Evolutionary conservation across 2,888 invertebrate species (phyloP).

Genomic region (Microplitis manilae): DNA sequence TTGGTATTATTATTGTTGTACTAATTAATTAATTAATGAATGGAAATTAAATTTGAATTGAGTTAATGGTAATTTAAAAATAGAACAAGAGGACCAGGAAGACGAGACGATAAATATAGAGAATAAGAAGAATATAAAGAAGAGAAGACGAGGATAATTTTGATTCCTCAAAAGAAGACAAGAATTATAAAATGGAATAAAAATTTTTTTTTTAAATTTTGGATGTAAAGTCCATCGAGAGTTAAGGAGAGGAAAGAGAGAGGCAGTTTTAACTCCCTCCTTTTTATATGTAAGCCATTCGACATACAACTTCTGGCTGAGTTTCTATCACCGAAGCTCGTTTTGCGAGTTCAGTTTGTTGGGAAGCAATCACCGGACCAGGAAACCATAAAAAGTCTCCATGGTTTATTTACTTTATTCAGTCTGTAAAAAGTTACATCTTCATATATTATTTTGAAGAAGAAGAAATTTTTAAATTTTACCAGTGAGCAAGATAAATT

Average conservation of each 20-base stretch:
- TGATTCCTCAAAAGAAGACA: background rate
- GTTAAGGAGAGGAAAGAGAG: conserved; percentile 13
- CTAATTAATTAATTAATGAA: background rate
- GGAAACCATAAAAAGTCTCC: conserved; percentile 9
- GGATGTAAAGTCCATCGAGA: background rate
- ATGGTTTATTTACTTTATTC: background rate
- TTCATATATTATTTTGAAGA: background rate
- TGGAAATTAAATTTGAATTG: no score
- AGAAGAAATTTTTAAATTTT: background rate
- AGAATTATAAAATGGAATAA: background rate
- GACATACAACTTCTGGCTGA: conserved; percentile 26
- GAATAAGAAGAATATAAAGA: background rate
- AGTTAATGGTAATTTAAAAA: background rate
- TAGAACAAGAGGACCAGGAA: background rate
- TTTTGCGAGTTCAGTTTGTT: conserved; percentile 50
- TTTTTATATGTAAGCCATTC: conserved; percentile 7
- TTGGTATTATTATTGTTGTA: background rate
- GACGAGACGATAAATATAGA: background rate
- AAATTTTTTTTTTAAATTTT: background rate
- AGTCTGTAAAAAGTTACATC: background rate
- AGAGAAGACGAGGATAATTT: background rate
- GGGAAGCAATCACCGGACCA: conserved; percentile 25
- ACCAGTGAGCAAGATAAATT: background rate
- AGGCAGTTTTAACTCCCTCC: background rate
- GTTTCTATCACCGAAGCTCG: conserved; percentile 39